These are phyloP conservation scores for Geodia barretti DNA, from an alignment of 37 sponge, comb jelly and placozoan genomes.

Conservation along the genomic window DNA sequence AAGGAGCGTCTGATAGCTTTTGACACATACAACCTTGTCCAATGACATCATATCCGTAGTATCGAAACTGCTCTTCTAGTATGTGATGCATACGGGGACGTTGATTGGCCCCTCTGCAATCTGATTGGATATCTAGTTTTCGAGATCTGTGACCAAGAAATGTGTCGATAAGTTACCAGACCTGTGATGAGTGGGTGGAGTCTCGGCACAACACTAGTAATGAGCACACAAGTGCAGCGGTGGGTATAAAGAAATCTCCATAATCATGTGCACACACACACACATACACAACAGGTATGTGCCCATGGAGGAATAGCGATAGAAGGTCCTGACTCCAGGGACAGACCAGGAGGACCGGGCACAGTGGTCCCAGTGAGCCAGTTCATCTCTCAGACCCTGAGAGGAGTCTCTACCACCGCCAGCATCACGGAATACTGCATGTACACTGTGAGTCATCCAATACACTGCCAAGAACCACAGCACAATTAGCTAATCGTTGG, in stretches of 20 bases:
- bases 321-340: slow-evolving; percentile 45
- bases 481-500: background rate
- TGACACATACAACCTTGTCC: too few species aligned
- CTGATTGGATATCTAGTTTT: too few species aligned
- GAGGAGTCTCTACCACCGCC: slow-evolving; percentile 32
- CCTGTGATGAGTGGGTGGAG: too few species aligned
- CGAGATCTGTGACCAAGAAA: too few species aligned
- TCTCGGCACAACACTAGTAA: too few species aligned
- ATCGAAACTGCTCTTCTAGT: too few species aligned
- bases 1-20: background rate
- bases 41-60: too few species aligned
- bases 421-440: slow-evolving; percentile 67
- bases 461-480: background rate
- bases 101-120: too few species aligned
- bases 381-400: slow-evolving; percentile 19
- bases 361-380: background rate
- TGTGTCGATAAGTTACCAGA: too few species aligned
- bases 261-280: background rate
- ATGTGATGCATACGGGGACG: too few species aligned
- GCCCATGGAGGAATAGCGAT: slow-evolving; percentile 9
- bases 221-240: background rate
- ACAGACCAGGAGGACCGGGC: background rate
- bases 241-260: background rate
- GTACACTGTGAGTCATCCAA: slow-evolving; percentile 42
- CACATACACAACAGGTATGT: slow-evolving; percentile 15